phyloP scores from a whole-genome alignment of 1,140 invertebrate genomes.

The Drosophila seguyi region DNA sequence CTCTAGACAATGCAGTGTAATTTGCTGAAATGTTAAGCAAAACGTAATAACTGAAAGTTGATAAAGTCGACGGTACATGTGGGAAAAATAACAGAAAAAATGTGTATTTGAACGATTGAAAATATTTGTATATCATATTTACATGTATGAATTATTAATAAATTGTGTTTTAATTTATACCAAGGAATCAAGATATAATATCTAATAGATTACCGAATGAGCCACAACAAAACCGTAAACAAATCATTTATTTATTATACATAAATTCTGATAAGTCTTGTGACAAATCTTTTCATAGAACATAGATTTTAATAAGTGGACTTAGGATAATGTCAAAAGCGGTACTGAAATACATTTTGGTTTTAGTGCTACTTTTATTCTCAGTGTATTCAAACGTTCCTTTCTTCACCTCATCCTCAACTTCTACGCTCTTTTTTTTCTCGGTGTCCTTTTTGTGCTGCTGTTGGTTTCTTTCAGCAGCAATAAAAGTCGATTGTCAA shows the following conservation, averaged over 20 bases:
- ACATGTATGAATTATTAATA: background rate
- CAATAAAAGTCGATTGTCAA: conserved; percentile 80
- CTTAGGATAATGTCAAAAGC: background rate
- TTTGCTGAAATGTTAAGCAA: conserved; percentile 77
- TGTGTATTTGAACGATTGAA: background rate
- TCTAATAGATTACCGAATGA: background rate
- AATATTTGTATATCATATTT: background rate
- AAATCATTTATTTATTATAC: background rate
- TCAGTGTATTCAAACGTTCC: background rate
- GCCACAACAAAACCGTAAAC: background rate
- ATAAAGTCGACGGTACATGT: conserved; percentile 54
- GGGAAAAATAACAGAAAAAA: conserved; percentile 22
- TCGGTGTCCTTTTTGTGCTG: conserved; percentile 9
- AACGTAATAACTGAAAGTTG: conserved; percentile 75
- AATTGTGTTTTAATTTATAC: too few relatives aligned
- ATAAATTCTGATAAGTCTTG: too few relatives aligned
- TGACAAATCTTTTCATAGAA: background rate
- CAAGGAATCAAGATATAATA: background rate
- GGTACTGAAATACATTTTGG: too few relatives aligned
- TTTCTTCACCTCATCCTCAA: conserved; percentile 4
- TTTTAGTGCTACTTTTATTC: background rate
- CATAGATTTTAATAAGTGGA: too few relatives aligned
- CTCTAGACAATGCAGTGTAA: conserved; percentile 72
- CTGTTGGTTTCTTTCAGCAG: conserved; percentile 54
- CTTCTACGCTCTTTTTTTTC: conserved; percentile 4